A percentile compares a stretch with the other conserved stretches of the same genome.
Evolutionary conservation across 2,113 vertebrate genomes (phyloP).

Genomic region (Clinocottus analis): DNA sequence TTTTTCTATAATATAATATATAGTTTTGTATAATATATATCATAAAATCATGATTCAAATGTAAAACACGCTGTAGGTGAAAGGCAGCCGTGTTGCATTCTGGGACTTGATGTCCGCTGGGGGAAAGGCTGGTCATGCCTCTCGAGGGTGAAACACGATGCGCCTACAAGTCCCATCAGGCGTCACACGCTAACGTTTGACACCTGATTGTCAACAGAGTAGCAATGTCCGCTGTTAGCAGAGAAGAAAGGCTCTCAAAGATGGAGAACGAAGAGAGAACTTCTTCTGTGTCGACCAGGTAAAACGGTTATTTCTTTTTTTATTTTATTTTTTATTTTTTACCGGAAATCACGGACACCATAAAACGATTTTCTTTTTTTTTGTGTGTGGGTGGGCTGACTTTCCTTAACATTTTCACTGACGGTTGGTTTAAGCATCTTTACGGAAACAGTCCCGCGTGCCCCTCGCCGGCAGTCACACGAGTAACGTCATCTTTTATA

Average conservation of each 20-base stretch:
- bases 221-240: slow-evolving; percentile 72
- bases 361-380: background rate
- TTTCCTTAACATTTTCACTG: background rate
- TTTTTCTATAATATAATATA: background rate
- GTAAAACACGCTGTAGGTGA: background rate
- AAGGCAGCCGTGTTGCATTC: slow-evolving; percentile 13
- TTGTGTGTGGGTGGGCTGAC: background rate
- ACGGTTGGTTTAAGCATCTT: slow-evolving; percentile 41
- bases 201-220: slow-evolving; percentile 79
- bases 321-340: too few relatives aligned
- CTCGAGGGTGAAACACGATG: accelerated
- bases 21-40: background rate
- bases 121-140: accelerated
- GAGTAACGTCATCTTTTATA: background rate
- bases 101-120: slow-evolving; percentile 69
- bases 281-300: slow-evolving; percentile 75
- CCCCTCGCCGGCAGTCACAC: background rate
- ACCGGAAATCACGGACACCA: background rate
- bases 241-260: slow-evolving; percentile 70
- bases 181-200: background rate
- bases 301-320: slow-evolving; percentile 16
- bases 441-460: slow-evolving; percentile 26
- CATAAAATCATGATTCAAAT: background rate
- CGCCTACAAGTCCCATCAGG: slow-evolving; percentile 76
- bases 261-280: slow-evolving; percentile 82